Evolutionary conservation across 1,140 invertebrate genomes (phyloP), one percentile per base, ranked within the genome.

Genomic region (Anastatus disparis): DNA sequence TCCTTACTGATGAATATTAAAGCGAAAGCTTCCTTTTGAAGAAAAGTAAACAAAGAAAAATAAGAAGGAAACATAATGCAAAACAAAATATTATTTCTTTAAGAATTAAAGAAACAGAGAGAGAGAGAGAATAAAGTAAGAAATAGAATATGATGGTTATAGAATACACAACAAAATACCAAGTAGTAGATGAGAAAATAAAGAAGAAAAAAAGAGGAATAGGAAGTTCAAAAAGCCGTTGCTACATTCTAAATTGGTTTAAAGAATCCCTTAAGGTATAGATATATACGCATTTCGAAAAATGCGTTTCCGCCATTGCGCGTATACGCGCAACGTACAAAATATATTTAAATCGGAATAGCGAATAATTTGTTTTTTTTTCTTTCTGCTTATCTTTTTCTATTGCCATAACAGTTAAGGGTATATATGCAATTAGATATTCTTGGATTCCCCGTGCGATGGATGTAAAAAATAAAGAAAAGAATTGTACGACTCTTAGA

Each of bases 241-340:
- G 38, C 64, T 42, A 52, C 56, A 67, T 56, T 29, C n/a, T n/a
- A 56, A 67, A 67, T 67, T 67, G 42, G 64, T 67, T 67, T 67
- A 20, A 67, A 42, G 38, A 67, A 67, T 67, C 64, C 64, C 64
- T 67, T 46, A 40, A 48, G 17, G 17, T 42, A 27, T 52, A 64
- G n/a, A 20, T 46, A 64, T 40, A 50, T 17, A 12, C n/a, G 46
- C 46, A 8, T 50, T n/a, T 52, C n/a, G 27, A 38, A 31, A 56
- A 56, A 29, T 35, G 53, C 53, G 17, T 56, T 56, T 56, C 53
- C 53, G n/a, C n/a, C n/a, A n/a, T 56, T 15, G 8, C 20, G 10
- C 42, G 15, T 15, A 17, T n/a, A 44, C n/a, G n/a, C 42, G 42
- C 3, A 44, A 17, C 42, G 42, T 15, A n/a, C n/a, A n/a, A n/a